Evolutionary conservation across 2,888 invertebrate species (phyloP), one percentile per base, ranked within the genome.

Genomic region (Bibio marci): DNA sequence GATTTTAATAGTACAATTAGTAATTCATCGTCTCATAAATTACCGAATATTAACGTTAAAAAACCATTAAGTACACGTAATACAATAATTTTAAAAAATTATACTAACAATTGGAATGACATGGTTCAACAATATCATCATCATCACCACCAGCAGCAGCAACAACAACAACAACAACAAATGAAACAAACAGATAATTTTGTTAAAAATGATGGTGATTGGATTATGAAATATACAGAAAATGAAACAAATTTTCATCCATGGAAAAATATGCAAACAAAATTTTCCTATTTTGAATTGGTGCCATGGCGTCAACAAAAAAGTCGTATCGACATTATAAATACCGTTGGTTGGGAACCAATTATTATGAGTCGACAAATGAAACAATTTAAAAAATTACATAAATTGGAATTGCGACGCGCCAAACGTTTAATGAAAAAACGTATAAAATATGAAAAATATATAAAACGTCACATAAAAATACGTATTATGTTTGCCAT

Each of bases 401-500:
- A 35, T 14, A 35, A 35, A 35, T 35, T 35, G 14, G 35, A 35
- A 25, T 35, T 13, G 13, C 14, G 14, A 13, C 35, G 35, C 14
- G 22, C 58, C 43, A 54, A 52, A 1, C 52, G 58, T 1, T 49
- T 50, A 1, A 41, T 66, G 32, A 70, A 69, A 46, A 66, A 67
- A 44, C 65, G 66, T 44, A 40, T 66, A 39, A 58, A 66, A 17
- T 69, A 68, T 41, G 72, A 73, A 47, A 67, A 70, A 44, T 69
- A 71, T 49, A 69, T 73, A 2, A 73, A 73, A 38, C 61, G 73
- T 18, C 73, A 76, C 50, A 70, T 78, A 18, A 64, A 73, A 41
- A 70, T 78, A 15, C 63, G 77, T 13, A 70, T 78, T 35, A 74
- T 78, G 69, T 59, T 78, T 48, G 74, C 76, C 11, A 57, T 79